Evolutionary conservation across 2,888 invertebrate genomes (phyloP).

Genomic region (Diloba caeruleocephala): DNA sequence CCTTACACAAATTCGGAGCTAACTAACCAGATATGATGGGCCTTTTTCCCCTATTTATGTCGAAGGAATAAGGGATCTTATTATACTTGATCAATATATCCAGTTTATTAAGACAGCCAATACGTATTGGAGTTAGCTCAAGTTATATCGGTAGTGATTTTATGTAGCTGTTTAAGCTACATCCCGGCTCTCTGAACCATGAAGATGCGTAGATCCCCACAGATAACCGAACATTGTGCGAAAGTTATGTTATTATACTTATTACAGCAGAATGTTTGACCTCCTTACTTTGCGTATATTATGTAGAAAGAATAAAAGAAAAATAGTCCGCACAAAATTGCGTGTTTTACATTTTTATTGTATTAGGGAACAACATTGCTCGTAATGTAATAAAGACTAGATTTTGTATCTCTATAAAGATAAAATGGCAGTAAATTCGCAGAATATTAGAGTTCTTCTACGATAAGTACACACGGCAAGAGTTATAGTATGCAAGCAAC

Average conservation of each 20-base stretch:
- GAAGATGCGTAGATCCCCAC: slow-evolving; percentile 21
- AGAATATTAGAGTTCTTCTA: too few relatives aligned
- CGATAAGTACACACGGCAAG: too few relatives aligned
- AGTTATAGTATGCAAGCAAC: too few relatives aligned
- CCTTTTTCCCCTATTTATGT: neutral
- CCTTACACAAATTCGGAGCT: neutral
- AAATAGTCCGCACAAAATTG: neutral
- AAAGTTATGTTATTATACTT: slow-evolving; percentile 28
- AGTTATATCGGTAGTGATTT: neutral
- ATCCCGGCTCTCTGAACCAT: slow-evolving; percentile 15
- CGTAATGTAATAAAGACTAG: neutral
- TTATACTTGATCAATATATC: neutral
- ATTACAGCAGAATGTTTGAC: slow-evolving; percentile 8
- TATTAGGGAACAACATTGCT: neutral
- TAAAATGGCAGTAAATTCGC: too few relatives aligned
- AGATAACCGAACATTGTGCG: slow-evolving; percentile 22
- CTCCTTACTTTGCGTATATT: neutral
- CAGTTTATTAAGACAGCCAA: neutral
- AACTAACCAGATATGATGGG: neutral
- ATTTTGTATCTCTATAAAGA: neutral
- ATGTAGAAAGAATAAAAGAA: slow-evolving; percentile 8
- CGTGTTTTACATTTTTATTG: neutral
- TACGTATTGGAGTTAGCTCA: neutral
- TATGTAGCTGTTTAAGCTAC: slow-evolving; percentile 15
- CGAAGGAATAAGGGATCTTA: neutral